Evolutionary conservation across 2,113 vertebrate genomes (phyloP), one percentile per base, ranked within the genome.

Genomic region (Euleptes europaea): DNA sequence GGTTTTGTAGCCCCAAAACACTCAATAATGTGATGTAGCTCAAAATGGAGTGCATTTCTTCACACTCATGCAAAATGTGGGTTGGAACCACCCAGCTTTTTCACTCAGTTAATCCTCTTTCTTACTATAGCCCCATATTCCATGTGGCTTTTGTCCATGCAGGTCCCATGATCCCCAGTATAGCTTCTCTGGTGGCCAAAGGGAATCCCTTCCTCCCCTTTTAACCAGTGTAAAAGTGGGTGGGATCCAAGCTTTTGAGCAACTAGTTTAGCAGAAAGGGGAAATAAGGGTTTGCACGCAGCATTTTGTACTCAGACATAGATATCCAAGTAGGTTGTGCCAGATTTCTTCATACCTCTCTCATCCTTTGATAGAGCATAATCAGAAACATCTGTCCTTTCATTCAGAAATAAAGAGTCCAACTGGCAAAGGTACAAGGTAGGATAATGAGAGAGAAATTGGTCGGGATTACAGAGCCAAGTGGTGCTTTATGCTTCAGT

Each of bases 321-420:
- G 35, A 49, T 47, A 69, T 14, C 42, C 54, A 78, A 86, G 84
- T 88, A 94, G 63, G 84, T 86, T 84, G 6, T 77, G 92, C 88
- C 87, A 95, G 78, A 88, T 92, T 93, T 91, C 80, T 91, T 78
- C 88, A 84, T 84, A 73, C 85, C 71, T 88, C 88, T 91, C 90
- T 93, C 74, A 63, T 87, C 83, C 57, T 3, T 57, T 80, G 40
- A 19, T 84, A 91, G 65, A 84, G 12, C 49, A 81, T 94, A 94
- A 95, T 90, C 80, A 85, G 80, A 96, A 96, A 91, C 95, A 92
- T 82, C 86, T 95, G 94, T 79, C 47, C 1, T 14, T 6, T 11
- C 17, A 67, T 31, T 85, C 88, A 86, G 78, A 91, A 93, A 94
- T 38, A 89, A 93, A 92, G 86, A 77, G 73, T 92, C 0, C 10